A percentile compares a stretch with the other conserved stretches of the same genome.
These are phyloP conservation scores for Brachypteracias leptosomus DNA, from an alignment of 2,113 vertebrate genomes.

Conservation along the genomic window DNA sequence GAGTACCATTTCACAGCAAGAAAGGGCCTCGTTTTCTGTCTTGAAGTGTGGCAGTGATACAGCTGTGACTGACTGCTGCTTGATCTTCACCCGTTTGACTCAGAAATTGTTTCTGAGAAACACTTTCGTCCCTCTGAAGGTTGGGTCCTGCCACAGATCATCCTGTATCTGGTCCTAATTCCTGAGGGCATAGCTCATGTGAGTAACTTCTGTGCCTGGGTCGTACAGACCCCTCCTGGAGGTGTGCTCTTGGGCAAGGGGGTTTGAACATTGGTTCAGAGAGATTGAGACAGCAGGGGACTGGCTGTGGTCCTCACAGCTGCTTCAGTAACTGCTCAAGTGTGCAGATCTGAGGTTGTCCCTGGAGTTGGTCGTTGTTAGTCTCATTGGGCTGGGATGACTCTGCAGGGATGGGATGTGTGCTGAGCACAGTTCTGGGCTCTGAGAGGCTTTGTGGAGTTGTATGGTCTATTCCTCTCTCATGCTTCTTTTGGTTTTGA, in stretches of 20 bases:
- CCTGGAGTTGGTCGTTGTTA: background rate
- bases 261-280: background rate
- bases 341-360: background rate
- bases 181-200: background rate
- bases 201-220: background rate
- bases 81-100: background rate
- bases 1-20: background rate
- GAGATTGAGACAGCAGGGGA: background rate
- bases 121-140: background rate
- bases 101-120: background rate
- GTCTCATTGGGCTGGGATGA: rapidly evolving
- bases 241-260: background rate
- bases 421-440: background rate
- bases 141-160: background rate
- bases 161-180: background rate
- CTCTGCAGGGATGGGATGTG: background rate
- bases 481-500: background rate
- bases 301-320: background rate
- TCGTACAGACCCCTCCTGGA: background rate
- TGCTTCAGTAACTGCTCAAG: background rate
- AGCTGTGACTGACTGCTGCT: background rate
- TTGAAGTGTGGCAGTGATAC: background rate
- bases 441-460: background rate
- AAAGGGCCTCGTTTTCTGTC: background rate
- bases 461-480: background rate